Base-by-base conservation (phyloP, 2,888 invertebrate species). In the Serripes groenlandicus region DNA sequence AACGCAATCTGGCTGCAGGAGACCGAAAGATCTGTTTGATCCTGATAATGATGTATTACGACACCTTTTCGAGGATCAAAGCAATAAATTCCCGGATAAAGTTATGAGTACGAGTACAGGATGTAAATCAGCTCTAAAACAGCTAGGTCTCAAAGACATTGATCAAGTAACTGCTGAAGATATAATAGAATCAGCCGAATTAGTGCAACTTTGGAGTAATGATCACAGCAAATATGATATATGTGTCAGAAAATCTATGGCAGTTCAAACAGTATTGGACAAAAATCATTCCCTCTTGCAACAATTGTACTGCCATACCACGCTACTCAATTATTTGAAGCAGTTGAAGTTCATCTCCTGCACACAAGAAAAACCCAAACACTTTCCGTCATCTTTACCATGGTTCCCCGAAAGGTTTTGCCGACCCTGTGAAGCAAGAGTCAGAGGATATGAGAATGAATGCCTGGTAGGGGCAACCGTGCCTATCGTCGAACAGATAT, bases 21-120 rank as follows among this genome's bases (percentile, higher is more conserved):
- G 52, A 75, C 75, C 84, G 15, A 52, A 52, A 15, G 85, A 87
- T 26, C 42, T 87, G 35, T 87, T 72, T 66, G 69, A 82, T 54
- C 78, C 82, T 18, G n/a, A 52, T 18, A 76, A 85, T 49, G 34
- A 64, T 0, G 23, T 49, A 23, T 37, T 83, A 11, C 34, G 60
- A 35, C 34, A 49, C 18, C 37, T 87, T n/a, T 68, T 87, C 35
- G 23, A 11, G 3, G 77, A 72, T 34, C 54, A 76, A 28, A 66
- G 21, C n/a, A 42, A 66, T 26, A 66, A 66, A 42, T 66, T 66
- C 21, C 66, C 66, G 2, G 3, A 23, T 3, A 18, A 26, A 1
- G n/a, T 5, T 26, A 28, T 9, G 1, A 35, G 54, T 18, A 28
- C 4, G 23, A 28, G 52, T n/a, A 64, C 56, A 5, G n/a, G n/a